phyloP scores from a whole-genome alignment of 2,797 vertebrate species.

The Ceyx erithaca region DNA sequence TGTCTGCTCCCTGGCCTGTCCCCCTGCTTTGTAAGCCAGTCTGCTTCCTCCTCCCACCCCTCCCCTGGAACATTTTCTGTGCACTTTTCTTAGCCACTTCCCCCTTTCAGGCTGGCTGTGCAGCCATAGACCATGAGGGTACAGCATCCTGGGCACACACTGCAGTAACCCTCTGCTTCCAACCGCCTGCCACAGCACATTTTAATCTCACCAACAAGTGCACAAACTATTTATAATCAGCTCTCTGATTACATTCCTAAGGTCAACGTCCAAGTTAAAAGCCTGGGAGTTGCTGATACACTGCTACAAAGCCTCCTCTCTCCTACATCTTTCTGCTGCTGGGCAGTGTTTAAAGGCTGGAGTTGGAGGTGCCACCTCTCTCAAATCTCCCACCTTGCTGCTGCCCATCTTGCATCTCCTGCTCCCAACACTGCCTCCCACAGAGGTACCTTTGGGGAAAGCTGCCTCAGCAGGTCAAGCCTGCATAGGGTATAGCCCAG shows the following conservation, averaged over 20 bases:
- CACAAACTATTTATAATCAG: slow-evolving; percentile 60
- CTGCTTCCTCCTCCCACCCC: slow-evolving; percentile 2
- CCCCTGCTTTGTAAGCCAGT: not conserved
- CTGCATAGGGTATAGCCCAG: not conserved
- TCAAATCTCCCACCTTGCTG: not conserved
- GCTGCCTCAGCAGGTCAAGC: not conserved
- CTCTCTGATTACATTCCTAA: slow-evolving; percentile 63
- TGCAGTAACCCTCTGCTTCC: not conserved
- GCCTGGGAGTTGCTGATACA: not conserved
- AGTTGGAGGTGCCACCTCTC: not conserved
- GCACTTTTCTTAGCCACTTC: slow-evolving; percentile 22
- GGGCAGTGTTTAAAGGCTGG: not conserved
- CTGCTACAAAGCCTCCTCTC: not conserved
- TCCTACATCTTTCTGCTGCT: not conserved
- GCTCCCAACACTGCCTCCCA: not conserved
- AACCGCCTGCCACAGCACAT: not conserved
- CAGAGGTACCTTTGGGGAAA: not conserved
- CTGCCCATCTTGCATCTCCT: not conserved
- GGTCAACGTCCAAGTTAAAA: slow-evolving; percentile 9
- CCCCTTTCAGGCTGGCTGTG: not conserved
- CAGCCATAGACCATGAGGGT: not conserved
- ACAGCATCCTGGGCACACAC: not conserved
- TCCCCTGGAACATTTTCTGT: not conserved
- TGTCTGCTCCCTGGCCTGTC: not conserved
- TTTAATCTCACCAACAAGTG: slow-evolving; percentile 44